Conservation (phyloP, 2,113 vertebrate genomes). For the Sylvilagus bachmani region DNA sequence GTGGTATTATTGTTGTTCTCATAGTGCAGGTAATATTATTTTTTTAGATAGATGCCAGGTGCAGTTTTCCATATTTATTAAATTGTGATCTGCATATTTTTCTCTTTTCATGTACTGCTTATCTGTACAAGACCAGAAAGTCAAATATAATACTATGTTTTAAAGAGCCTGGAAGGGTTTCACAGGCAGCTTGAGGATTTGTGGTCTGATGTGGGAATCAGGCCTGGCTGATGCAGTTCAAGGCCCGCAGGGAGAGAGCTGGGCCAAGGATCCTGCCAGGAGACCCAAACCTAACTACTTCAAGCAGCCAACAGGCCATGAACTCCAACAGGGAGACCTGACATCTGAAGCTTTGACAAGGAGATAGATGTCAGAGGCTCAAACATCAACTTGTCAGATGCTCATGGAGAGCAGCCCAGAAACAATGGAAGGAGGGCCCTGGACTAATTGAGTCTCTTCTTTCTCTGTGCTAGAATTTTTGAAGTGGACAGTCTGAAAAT, state of each 20-base stretch:
- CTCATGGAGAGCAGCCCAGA: background rate
- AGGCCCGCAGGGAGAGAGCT: background rate
- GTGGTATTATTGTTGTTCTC: conserved; percentile 69
- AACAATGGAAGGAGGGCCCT: background rate
- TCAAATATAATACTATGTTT: conserved; percentile 61
- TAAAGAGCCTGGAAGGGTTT: conserved; percentile 30
- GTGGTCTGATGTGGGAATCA: background rate
- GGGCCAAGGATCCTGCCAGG: background rate
- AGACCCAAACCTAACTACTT: background rate
- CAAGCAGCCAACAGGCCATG: too few relatives aligned
- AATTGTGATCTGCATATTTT: conserved; percentile 78
- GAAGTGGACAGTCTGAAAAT: background rate
- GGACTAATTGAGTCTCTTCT: background rate
- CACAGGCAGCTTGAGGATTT: background rate
- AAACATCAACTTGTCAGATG: background rate
- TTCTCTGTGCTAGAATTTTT: background rate
- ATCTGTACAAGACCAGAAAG: conserved; percentile 73
- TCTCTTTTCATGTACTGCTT: conserved; percentile 61
- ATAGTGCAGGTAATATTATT: conserved; percentile 71
- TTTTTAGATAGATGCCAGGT: conserved; percentile 79
- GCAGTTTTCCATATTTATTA: conserved; percentile 83
- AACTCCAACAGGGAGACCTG: background rate
- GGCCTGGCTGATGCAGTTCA: background rate
- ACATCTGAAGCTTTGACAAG: background rate
- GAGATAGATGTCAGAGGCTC: background rate